Evolutionary conservation across 2,113 vertebrate genomes (phyloP), one percentile per base, ranked within the genome.

Genomic region (Leucopsar rothschildi): DNA sequence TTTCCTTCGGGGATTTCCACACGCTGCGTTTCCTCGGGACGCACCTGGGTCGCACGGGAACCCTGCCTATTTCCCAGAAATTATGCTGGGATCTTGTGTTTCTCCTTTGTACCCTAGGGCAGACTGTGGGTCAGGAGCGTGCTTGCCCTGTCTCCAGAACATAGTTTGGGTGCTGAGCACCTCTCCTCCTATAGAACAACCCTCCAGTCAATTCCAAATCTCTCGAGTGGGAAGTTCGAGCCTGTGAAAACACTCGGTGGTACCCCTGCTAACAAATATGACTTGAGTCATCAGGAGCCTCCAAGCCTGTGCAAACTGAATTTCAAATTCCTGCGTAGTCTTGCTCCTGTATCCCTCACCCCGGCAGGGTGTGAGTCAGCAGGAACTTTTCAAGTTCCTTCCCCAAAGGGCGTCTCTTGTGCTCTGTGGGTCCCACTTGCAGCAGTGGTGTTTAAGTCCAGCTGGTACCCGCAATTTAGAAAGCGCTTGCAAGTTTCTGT

Each of bases 221-320:
- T 79, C 69, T 82, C 55, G 66, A 93, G 73, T 84, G 81, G 82
- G 89, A 92, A 82, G 73, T 88, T 90, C 47, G 75, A 95, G 72
- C 82, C 53, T 15, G 1, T 88, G 64, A 81, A 90, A 93, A 53
- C 69, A 44, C 20, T 78, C 17, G 0, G 23, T 80, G 61, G 37
- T 55, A 91, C 45, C 53, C 24, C n/a, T 50, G 73, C 53, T 65
- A 75, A 75, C 69, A 64, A 89, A 49, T 33, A 75, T 2, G 25
- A n/a, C 60, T 83, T 73, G 72, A 95, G 70, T 94, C 94, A 94
- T 70, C 29, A 56, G 63, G 33, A 95, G 6, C 64, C 53, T 42
- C 31, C 76, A 82, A 63, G 33, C 53, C 53, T 86, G 22, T 68
- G 56, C 37, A 50, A 92, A 55, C 35, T 81, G 59, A 61, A 37